These are phyloP conservation scores for Myanophis thanlyinensis DNA, from an alignment of 2,113 vertebrate genomes.

Conservation along the genomic window DNA sequence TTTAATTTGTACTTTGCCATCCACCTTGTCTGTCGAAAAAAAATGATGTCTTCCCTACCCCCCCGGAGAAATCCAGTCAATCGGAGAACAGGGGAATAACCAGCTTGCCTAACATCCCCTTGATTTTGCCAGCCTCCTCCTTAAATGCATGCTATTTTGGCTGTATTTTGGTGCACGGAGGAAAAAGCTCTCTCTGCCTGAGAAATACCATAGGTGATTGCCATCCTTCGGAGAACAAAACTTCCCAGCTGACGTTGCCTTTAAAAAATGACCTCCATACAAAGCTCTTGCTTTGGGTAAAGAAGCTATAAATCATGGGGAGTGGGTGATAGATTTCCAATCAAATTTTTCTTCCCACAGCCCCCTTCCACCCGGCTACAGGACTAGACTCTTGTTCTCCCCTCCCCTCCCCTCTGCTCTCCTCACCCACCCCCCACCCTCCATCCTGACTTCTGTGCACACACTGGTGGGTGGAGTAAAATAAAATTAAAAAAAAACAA, in stretches of 20 bases:
- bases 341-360: constrained; percentile 27
- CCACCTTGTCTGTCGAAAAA: neutral
- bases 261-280: constrained; percentile 20
- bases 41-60: neutral
- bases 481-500: neutral
- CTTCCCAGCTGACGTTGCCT: neutral
- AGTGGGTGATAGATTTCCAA: constrained; percentile 56
- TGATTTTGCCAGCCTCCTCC: neutral
- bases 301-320: constrained; percentile 62
- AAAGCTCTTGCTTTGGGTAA: constrained; percentile 50
- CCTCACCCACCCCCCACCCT: neutral
- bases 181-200: neutral
- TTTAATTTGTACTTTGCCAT: neutral
- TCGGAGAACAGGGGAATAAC: neutral
- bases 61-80: neutral
- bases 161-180: neutral
- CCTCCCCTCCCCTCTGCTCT: neutral
- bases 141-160: neutral
- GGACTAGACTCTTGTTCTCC: constrained; percentile 29
- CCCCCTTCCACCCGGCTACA: constrained; percentile 5
- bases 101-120: neutral
- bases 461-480: neutral
- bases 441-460: neutral
- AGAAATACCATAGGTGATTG: neutral
- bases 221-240: neutral